Evolutionary conservation across 2,888 invertebrate genomes (phyloP), one percentile per base, ranked within the genome.

Genomic region (Acanthosoma haemorrhoidale): DNA sequence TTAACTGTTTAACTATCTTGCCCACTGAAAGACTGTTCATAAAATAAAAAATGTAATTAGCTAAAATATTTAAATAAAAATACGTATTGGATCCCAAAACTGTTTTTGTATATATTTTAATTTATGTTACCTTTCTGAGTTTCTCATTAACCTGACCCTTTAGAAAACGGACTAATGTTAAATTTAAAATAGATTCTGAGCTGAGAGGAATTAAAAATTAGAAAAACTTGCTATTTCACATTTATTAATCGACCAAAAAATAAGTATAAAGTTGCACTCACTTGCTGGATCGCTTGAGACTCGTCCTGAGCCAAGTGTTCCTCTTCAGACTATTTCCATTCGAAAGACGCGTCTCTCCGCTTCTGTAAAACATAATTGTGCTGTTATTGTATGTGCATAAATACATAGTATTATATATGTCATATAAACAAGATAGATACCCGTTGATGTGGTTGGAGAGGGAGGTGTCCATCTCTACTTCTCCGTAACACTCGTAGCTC

Each of bases 291-390:
- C 92, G 84, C 77, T 92, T 83, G 64, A 93, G 82, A 78, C 93
- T 93, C 60, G 91, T 92, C 76, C 93, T 84, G 57, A 91, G 85
- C 92, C 93, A 92, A 68, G 91, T 88, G 79, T 92, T 90, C 77
- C 93, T 84, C 71, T 74, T 77, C 43, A 76, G 69, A 25, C 68
- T 72, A 29, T 74, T 73, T n/a, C 72, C 71, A 15, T 71, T 71
- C 6, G 38, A 57, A 58, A 70, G 31, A 68, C 73, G 63, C 15
- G 25, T 39, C 63, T 63, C 68, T 38, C 72, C 68, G 34, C 68
- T 70, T 13, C 72, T 72, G 58, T 16, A 36, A 34, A 57, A 25
- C 21, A 67, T 11, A 16, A 59, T 59, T 58, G 2, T 31, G 2
- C 6, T 15, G 15, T 58, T 1, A 15, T 29, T 15, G n/a, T 15